Evolutionary conservation across 2,113 vertebrate species (phyloP).

Genomic region (Mobula birostris): DNA sequence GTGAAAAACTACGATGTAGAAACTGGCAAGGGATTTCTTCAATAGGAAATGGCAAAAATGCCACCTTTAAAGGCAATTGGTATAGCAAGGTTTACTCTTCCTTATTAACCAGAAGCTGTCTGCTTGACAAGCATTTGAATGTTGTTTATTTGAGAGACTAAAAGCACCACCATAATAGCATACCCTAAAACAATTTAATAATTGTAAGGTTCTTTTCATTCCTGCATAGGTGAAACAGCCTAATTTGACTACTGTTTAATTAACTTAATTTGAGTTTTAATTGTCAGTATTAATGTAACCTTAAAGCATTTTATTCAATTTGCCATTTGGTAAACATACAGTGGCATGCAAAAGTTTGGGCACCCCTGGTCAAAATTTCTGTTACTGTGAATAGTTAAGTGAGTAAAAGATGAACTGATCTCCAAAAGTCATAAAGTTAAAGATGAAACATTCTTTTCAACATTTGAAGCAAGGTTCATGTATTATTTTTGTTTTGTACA

Average conservation of each 20-base stretch:
- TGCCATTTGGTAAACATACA: not conserved
- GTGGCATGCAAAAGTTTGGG: too few relatives aligned
- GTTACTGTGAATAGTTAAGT: too few relatives aligned
- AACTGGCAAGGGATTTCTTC: not conserved
- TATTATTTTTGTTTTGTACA: too few relatives aligned
- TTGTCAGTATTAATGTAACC: not conserved
- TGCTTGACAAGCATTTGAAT: not conserved
- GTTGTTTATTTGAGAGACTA: not conserved
- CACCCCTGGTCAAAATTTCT: too few relatives aligned
- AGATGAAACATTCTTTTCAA: too few relatives aligned
- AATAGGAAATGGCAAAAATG: not conserved
- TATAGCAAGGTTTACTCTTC: not conserved
- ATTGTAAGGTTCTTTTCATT: not conserved
- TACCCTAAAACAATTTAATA: not conserved
- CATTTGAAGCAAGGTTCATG: too few relatives aligned
- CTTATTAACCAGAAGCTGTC: not conserved
- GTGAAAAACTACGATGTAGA: not conserved
- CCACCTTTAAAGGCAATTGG: not conserved
- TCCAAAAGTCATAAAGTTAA: too few relatives aligned
- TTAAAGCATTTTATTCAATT: not conserved
- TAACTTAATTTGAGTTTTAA: constrained; percentile 10
- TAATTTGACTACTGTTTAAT: not conserved
- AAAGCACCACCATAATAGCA: not conserved
- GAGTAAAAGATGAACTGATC: too few relatives aligned
- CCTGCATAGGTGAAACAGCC: not conserved